These are phyloP conservation scores for Odontomyia ornata DNA, from an alignment of 2,888 invertebrate species.

Conservation along the genomic window DNA sequence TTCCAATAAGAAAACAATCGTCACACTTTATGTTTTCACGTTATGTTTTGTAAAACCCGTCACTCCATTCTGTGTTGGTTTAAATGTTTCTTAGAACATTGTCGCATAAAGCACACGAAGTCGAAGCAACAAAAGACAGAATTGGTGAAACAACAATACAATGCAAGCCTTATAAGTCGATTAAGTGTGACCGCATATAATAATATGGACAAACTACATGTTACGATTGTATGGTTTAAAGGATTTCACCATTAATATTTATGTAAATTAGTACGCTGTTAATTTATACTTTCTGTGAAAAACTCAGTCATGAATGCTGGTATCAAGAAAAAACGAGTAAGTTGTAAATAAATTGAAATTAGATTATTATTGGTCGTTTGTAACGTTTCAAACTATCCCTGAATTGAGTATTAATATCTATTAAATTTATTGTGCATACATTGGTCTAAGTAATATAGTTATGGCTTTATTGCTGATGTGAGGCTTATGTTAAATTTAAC, in stretches of 20 bases:
- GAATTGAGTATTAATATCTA: too few species aligned
- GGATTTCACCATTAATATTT: constrained; percentile 15
- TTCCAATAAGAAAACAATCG: constrained; percentile 16
- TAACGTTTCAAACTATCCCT: too few species aligned
- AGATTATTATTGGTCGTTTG: too few species aligned
- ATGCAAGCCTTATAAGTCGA: background rate
- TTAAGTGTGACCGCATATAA: constrained; percentile 22
- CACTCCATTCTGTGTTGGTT: background rate
- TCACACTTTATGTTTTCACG: constrained; percentile 21
- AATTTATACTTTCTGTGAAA: background rate
- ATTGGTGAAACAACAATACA: constrained; percentile 6
- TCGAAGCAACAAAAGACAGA: background rate
- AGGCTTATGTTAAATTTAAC: too few species aligned
- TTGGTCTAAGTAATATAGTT: too few species aligned
- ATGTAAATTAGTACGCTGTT: constrained; percentile 34
- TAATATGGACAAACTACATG: constrained; percentile 20
- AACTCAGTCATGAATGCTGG: too few species aligned
- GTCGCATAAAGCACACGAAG: constrained; percentile 32
- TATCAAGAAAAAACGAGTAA: too few species aligned
- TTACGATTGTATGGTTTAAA: constrained; percentile 13
- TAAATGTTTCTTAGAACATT: constrained; percentile 38
- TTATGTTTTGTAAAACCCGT: background rate
- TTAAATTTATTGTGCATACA: too few species aligned
- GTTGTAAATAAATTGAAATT: too few species aligned
- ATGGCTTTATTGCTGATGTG: too few species aligned